Conservation (phyloP, 2,888 invertebrate genomes). For the Stenodema calcarata region DNA sequence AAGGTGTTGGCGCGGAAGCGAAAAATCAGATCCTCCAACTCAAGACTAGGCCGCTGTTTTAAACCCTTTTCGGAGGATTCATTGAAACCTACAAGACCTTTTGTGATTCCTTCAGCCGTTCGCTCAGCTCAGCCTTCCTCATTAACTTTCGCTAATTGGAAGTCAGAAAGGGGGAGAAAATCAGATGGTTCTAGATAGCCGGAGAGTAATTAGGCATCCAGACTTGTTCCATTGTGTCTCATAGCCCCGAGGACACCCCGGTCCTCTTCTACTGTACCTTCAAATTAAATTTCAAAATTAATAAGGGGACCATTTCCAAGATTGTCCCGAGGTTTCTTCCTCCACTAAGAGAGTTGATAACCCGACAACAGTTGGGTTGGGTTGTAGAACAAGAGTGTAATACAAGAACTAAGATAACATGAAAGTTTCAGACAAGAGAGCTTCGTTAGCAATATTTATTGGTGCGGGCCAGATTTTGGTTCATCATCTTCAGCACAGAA, state of each 20-base stretch:
- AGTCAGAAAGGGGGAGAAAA: conserved; percentile 30
- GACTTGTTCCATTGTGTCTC: conserved; percentile 15
- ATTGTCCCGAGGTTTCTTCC: background rate
- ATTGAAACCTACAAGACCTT: conserved; percentile 13
- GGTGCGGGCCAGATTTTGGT: too few relatives aligned
- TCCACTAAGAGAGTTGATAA: too few relatives aligned
- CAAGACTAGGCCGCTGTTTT: background rate
- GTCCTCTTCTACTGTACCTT: background rate
- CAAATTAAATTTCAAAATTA: conserved; percentile 19
- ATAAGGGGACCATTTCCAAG: background rate
- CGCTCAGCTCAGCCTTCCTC: conserved; percentile 8
- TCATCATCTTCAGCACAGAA: too few relatives aligned
- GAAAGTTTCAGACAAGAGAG: too few relatives aligned
- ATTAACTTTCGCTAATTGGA: conserved; percentile 48
- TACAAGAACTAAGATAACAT: too few relatives aligned
- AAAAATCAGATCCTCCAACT: background rate
- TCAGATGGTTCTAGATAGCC: conserved; percentile 35
- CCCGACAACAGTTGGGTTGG: too few relatives aligned
- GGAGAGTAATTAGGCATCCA: conserved; percentile 29
- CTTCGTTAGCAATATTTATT: too few relatives aligned
- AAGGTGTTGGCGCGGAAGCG: background rate
- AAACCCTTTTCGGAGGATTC: background rate
- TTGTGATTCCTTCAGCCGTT: conserved; percentile 10
- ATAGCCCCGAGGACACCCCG: background rate
- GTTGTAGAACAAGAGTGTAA: too few relatives aligned